phyloP scores from a whole-genome alignment of 2,797 vertebrate genomes.

The Spatula clypeata region DNA sequence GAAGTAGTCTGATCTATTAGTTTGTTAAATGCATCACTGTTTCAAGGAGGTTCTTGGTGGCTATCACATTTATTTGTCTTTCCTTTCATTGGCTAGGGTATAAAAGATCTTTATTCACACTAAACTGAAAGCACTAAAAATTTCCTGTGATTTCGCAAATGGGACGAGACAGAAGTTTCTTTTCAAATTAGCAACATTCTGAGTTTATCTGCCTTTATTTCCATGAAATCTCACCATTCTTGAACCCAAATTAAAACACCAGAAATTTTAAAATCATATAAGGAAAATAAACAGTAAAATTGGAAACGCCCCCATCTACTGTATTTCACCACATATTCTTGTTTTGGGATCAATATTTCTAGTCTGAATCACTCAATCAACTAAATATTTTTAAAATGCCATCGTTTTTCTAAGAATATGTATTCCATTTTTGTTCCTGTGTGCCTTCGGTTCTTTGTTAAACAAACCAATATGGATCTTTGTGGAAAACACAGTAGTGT shows the following conservation, averaged over 20 bases:
- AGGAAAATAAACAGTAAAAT: background rate
- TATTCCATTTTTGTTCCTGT: background rate
- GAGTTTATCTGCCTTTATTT: background rate
- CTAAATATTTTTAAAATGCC: background rate
- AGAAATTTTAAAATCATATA: too few species aligned
- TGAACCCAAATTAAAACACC: background rate
- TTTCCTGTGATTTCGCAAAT: background rate
- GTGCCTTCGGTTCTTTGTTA: background rate
- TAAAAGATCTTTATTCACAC: background rate
- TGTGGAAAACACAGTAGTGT: background rate
- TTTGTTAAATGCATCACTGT: background rate
- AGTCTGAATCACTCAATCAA: background rate
- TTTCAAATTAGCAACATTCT: background rate
- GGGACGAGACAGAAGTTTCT: background rate
- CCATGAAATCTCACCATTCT: background rate
- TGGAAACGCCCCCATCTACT: background rate
- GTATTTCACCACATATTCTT: background rate
- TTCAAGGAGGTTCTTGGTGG: background rate
- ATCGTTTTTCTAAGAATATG: background rate
- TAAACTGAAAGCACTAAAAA: background rate
- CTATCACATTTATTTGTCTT: background rate
- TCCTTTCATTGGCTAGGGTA: background rate
- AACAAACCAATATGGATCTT: accelerated
- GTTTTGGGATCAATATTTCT: background rate
- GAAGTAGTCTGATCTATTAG: background rate